These are phyloP conservation scores for Pachycephus smyrnensis DNA, from an alignment of 2,888 invertebrate species.

Conservation along the genomic window DNA sequence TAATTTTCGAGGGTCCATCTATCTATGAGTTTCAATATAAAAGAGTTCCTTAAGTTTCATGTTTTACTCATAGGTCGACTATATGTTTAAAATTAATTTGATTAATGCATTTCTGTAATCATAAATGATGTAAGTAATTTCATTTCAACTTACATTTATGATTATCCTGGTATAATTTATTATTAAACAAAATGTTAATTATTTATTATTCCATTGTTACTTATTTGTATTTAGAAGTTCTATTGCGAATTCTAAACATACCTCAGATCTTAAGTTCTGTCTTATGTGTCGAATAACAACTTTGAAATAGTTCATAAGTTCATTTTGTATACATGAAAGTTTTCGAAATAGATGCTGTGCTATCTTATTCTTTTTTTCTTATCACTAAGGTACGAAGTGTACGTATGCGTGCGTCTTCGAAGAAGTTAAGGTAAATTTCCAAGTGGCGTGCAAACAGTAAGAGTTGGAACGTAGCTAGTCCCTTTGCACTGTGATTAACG, in stretches of 20 bases:
- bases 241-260: neutral
- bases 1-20: neutral
- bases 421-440: neutral
- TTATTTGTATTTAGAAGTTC: neutral
- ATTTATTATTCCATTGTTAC: neutral
- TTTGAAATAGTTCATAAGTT: neutral
- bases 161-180: neutral
- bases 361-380: neutral
- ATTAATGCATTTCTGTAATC: neutral
- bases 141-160: neutral
- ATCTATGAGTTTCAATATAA: neutral
- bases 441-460: neutral
- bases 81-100: neutral
- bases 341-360: neutral
- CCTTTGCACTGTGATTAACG: conserved; percentile 24
- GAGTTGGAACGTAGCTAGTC: neutral
- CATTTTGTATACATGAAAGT: neutral
- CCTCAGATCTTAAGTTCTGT: neutral
- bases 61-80: neutral
- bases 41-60: neutral
- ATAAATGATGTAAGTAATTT: neutral
- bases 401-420: neutral
- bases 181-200: neutral
- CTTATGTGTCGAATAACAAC: neutral
- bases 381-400: neutral